Conservation (phyloP, 2,888 invertebrate genomes). For the Synanthedon formicaeformis region DNA sequence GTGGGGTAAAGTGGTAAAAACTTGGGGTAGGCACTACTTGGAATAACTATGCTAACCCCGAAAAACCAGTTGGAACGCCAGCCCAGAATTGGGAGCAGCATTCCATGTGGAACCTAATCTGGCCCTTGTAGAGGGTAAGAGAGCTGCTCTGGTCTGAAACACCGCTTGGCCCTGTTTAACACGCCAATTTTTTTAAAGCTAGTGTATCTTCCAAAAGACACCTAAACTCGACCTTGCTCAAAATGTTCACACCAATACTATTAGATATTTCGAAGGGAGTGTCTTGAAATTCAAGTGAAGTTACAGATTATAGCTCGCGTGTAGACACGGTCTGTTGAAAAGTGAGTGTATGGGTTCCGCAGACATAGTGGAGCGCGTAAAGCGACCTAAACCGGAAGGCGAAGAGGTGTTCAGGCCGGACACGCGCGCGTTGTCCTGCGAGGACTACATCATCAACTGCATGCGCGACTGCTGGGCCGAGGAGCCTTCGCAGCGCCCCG, state of each 20-base stretch:
- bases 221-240: background rate
- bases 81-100: too few relatives aligned
- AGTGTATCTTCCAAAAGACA: too few relatives aligned
- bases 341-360: slow-evolving; percentile 6
- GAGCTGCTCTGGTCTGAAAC: too few relatives aligned
- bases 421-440: slow-evolving; percentile 76
- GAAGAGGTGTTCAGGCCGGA: slow-evolving; percentile 85
- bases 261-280: background rate
- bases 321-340: background rate
- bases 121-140: too few relatives aligned
- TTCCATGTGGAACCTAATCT: too few relatives aligned
- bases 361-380: slow-evolving; percentile 90
- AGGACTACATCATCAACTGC: slow-evolving; percentile 83
- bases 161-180: too few relatives aligned
- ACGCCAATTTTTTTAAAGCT: background rate
- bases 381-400: slow-evolving; percentile 74
- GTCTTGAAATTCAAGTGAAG: too few relatives aligned
- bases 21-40: too few relatives aligned
- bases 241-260: background rate
- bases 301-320: background rate
- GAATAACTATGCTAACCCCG: too few relatives aligned
- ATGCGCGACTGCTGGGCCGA: slow-evolving; percentile 94
- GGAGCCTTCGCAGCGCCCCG: slow-evolving; percentile 84
- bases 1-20: too few relatives aligned
- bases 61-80: too few relatives aligned